phyloP scores from a whole-genome alignment of 23 tunicate genomes.

The Botrylloides violaceus region DNA sequence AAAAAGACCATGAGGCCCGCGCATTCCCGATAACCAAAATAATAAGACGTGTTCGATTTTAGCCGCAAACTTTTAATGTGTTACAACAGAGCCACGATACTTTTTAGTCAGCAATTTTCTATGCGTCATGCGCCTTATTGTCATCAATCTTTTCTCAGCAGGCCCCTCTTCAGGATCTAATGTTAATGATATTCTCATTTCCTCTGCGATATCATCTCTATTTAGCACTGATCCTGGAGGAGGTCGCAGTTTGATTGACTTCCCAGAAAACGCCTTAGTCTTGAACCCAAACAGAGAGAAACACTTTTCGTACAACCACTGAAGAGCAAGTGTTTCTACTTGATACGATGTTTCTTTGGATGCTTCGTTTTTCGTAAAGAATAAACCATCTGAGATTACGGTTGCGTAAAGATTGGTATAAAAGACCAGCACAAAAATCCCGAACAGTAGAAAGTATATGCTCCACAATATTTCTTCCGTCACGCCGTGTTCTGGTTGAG shows the following conservation, averaged over 20 bases:
- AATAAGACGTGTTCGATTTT: too few relatives aligned
- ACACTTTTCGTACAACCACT: slow-evolving; percentile 53
- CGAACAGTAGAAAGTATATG: slow-evolving; percentile 29
- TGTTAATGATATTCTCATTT: slow-evolving; percentile 8
- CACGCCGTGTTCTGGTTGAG: slow-evolving; percentile 30
- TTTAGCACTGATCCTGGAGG: slow-evolving; percentile 4
- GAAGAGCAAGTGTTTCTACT: slow-evolving; percentile 55
- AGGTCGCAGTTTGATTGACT: slow-evolving; percentile 11
- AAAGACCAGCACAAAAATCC: slow-evolving; percentile 25
- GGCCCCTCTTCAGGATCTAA: slow-evolving; percentile 1
- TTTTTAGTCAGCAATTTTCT: not conserved
- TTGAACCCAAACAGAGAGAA: slow-evolving; percentile 29
- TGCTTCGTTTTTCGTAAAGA: slow-evolving; percentile 13
- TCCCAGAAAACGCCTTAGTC: slow-evolving; percentile 14
- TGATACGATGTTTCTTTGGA: slow-evolving; percentile 24
- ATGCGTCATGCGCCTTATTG: not conserved
- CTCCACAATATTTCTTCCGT: slow-evolving; percentile 34
- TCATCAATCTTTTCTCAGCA: not conserved
- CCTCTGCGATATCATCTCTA: slow-evolving; percentile 5
- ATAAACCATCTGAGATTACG: slow-evolving; percentile 33
- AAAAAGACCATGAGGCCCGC: too few relatives aligned
- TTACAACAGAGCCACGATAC: too few relatives aligned
- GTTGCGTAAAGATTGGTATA: slow-evolving; percentile 48
- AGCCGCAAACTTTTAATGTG: too few relatives aligned
- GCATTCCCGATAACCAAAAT: too few relatives aligned